Evolutionary conservation across 2,888 invertebrate species (phyloP).

Genomic region (Coecobrya sp.): DNA sequence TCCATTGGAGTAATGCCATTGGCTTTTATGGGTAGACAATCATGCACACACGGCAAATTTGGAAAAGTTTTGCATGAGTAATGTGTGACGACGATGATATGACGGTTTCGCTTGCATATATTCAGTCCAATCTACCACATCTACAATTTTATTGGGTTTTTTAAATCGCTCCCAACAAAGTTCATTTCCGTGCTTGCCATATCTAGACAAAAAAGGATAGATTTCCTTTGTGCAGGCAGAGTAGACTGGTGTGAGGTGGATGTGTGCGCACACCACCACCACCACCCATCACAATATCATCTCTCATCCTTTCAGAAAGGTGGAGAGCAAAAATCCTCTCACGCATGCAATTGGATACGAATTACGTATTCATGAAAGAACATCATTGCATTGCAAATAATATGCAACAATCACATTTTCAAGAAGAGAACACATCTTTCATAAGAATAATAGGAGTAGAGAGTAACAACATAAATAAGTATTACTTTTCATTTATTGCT

Average conservation of each 20-base stretch:
- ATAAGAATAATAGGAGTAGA: conserved; percentile 23
- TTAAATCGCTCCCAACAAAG: conserved; percentile 59
- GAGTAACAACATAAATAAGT: background rate
- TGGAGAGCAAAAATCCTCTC: conserved; percentile 33
- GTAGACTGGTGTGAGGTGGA: background rate
- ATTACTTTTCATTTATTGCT: conserved; percentile 55
- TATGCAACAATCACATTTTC: conserved; percentile 20
- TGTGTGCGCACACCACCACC: background rate
- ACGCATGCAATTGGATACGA: conserved; percentile 41
- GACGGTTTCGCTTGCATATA: conserved; percentile 2
- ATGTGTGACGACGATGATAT: conserved; percentile 34
- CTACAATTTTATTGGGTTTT: conserved; percentile 33
- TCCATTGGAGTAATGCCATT: background rate
- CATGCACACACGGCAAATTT: conserved; percentile 63
- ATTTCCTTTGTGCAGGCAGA: conserved; percentile 32
- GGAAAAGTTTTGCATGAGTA: conserved; percentile 60
- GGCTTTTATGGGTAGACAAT: conserved; percentile 45
- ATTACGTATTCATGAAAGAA: conserved; percentile 56
- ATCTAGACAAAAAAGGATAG: conserved; percentile 50
- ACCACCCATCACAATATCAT: conserved; percentile 53
- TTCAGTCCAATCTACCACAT: background rate
- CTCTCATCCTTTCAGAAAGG: conserved; percentile 47
- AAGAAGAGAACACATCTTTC: conserved; percentile 32
- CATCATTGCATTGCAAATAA: conserved; percentile 26
- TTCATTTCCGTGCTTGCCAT: conserved; percentile 62